Percentiles rank a stretch among this genome's conserved stretches.
Conservation (phyloP, 2,113 vertebrate species). For the Aspidoscelis tigris region DNA sequence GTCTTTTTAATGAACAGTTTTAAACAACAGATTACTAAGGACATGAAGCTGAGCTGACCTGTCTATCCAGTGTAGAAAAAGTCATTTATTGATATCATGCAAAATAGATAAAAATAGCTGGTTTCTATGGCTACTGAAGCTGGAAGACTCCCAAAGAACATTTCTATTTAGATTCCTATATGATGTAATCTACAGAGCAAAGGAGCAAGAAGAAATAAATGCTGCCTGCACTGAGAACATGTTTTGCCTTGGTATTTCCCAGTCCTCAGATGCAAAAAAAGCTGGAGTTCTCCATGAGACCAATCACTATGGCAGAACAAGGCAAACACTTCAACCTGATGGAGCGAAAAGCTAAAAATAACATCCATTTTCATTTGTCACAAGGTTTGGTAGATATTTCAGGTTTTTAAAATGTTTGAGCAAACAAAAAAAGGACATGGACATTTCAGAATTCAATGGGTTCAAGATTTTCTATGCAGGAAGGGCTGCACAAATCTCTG, state of each 20-base stretch:
- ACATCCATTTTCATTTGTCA: conserved; percentile 14
- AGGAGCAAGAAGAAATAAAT: neutral
- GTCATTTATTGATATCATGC: conserved; percentile 73
- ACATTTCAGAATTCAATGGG: neutral
- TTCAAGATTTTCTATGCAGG: neutral
- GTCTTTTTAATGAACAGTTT: neutral
- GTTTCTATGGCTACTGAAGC: conserved; percentile 78
- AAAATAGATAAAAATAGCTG: conserved; percentile 80
- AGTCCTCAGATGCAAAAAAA: neutral
- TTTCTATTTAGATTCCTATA: conserved; percentile 56
- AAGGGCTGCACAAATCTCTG: neutral
- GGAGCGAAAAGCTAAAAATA: neutral
- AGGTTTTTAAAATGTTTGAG: neutral
- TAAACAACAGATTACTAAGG: neutral
- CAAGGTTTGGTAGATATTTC: neutral
- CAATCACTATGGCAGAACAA: neutral
- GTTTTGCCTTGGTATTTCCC: neutral
- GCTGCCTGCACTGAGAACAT: neutral
- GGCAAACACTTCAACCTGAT: conserved; percentile 4
- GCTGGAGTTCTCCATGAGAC: conserved; percentile 8
- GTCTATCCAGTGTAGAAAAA: conserved; percentile 65
- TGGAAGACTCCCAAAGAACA: conserved; percentile 75
- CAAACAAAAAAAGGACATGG: neutral
- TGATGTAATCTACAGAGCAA: conserved; percentile 54
- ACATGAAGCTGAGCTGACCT: conserved; percentile 43